A percentile compares a stretch with the other conserved stretches of the same genome.
These are phyloP conservation scores for Ctenochaetus hawaiiensis DNA, from an alignment of 2,797 vertebrate genomes.

Conservation along the genomic window DNA sequence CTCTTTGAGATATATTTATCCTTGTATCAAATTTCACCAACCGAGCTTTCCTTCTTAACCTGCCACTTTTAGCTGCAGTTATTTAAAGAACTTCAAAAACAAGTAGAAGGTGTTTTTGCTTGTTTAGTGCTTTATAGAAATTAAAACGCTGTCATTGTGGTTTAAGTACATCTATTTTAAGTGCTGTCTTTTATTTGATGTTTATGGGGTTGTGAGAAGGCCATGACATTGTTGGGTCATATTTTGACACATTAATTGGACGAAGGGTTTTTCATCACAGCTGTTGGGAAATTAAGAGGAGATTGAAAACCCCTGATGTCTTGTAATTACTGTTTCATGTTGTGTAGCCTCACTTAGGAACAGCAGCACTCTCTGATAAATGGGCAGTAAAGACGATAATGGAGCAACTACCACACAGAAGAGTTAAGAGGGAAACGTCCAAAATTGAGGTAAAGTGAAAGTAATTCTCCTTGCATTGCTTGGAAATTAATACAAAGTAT, in stretches of 20 bases:
- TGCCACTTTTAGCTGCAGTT: slow-evolving; percentile 25
- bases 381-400: slow-evolving; percentile 83
- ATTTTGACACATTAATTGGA: slow-evolving; percentile 83
- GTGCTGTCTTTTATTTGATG: slow-evolving; percentile 57
- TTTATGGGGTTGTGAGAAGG: slow-evolving; percentile 77
- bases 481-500: slow-evolving; percentile 36
- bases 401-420: slow-evolving; percentile 43
- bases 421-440: slow-evolving; percentile 56
- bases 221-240: slow-evolving; percentile 79
- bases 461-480: slow-evolving; percentile 35
- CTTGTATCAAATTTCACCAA: slow-evolving; percentile 51
- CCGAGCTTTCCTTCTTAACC: slow-evolving; percentile 16
- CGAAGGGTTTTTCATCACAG: slow-evolving; percentile 79
- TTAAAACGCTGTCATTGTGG: slow-evolving; percentile 34
- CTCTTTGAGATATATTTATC: slow-evolving; percentile 61
- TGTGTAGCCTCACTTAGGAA: slow-evolving; percentile 78
- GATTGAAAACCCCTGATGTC: slow-evolving; percentile 86
- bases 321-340: slow-evolving; percentile 85
- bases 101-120: slow-evolving; percentile 1
- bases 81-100: slow-evolving; percentile 46
- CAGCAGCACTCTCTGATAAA: slow-evolving; percentile 77
- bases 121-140: slow-evolving; percentile 55
- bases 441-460: slow-evolving; percentile 65
- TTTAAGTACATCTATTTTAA: slow-evolving; percentile 49
- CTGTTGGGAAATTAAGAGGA: slow-evolving; percentile 83